Evolutionary conservation across 2,797 vertebrate species (phyloP).

Genomic region (Coranthus polyacanthus): DNA sequence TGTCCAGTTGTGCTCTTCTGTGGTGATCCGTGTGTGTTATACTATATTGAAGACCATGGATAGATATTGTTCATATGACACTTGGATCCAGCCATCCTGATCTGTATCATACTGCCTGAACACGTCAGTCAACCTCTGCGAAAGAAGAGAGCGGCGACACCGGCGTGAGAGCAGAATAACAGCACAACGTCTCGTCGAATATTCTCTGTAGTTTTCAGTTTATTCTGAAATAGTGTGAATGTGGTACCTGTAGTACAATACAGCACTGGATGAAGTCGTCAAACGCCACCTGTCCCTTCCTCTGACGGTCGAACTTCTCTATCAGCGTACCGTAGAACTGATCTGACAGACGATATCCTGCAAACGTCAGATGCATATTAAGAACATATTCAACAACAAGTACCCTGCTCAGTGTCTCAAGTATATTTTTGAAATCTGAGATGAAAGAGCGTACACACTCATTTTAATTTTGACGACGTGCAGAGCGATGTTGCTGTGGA

Average conservation of each 20-base stretch:
- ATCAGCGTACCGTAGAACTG: conserved; percentile 97
- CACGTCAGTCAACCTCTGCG: conserved; percentile 95
- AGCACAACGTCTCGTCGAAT: no score
- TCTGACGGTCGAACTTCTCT: conserved; percentile 97
- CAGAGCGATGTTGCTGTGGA: no score
- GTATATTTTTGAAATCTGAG: no score
- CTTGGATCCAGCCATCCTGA: conserved; percentile 98
- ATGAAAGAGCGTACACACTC: no score
- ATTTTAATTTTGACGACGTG: no score
- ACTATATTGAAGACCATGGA: conserved; percentile 98
- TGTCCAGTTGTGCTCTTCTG: conserved; percentile 83
- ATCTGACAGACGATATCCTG: conserved; percentile 97
- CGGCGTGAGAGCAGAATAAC: no score
- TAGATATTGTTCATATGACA: conserved; percentile 98
- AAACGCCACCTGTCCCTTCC: conserved; percentile 96
- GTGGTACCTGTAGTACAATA: conserved; percentile 95
- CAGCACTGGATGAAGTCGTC: conserved; percentile 99
- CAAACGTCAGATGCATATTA: conserved; percentile 12
- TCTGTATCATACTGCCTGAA: conserved; percentile 97
- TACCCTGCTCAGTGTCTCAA: no score
- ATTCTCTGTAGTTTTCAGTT: background rate
- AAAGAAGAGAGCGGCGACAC: conserved; percentile 6
- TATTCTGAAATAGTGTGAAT: background rate
- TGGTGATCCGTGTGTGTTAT: conserved; percentile 77
- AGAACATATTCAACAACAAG: no score